Conservation (phyloP, 2,888 invertebrate species). For the Diarsia brunnea region DNA sequence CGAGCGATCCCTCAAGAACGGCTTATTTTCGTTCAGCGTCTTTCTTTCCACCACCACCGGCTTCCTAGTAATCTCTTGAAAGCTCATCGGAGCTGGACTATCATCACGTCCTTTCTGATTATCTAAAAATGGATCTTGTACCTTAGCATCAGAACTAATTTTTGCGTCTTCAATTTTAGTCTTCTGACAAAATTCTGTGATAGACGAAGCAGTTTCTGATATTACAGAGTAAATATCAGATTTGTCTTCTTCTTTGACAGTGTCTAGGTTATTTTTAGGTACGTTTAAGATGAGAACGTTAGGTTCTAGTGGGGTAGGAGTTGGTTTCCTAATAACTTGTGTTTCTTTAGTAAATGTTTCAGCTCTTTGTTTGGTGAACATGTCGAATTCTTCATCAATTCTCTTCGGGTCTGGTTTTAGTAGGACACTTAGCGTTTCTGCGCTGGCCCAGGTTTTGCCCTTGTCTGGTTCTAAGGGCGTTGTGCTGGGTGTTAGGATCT, state of each 20-base stretch:
- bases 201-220: slow-evolving; percentile 79
- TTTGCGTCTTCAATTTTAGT: slow-evolving; percentile 47
- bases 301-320: slow-evolving; percentile 77
- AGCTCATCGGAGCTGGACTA: slow-evolving; percentile 72
- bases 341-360: slow-evolving; percentile 68
- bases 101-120: slow-evolving; percentile 49
- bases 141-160: slow-evolving; percentile 49
- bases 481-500: slow-evolving; percentile 75
- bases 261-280: slow-evolving; percentile 82
- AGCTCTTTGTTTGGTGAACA: slow-evolving; percentile 86
- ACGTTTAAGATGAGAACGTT: slow-evolving; percentile 77
- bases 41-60: slow-evolving; percentile 68
- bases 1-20: slow-evolving; percentile 90
- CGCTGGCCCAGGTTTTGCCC: slow-evolving; percentile 76
- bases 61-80: slow-evolving; percentile 78
- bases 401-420: slow-evolving; percentile 70
- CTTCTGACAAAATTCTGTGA: slow-evolving; percentile 74
- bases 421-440: slow-evolving; percentile 71
- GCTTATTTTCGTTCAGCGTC: slow-evolving; percentile 82
- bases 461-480: slow-evolving; percentile 85
- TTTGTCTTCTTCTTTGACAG: slow-evolving; percentile 85
- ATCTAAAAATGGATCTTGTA: slow-evolving; percentile 45
- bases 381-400: slow-evolving; percentile 87
- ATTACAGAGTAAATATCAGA: slow-evolving; percentile 75
- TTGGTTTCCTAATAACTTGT: slow-evolving; percentile 72